Conservation (phyloP, 2,888 invertebrate species). For the Nemotelus nigrinus region DNA sequence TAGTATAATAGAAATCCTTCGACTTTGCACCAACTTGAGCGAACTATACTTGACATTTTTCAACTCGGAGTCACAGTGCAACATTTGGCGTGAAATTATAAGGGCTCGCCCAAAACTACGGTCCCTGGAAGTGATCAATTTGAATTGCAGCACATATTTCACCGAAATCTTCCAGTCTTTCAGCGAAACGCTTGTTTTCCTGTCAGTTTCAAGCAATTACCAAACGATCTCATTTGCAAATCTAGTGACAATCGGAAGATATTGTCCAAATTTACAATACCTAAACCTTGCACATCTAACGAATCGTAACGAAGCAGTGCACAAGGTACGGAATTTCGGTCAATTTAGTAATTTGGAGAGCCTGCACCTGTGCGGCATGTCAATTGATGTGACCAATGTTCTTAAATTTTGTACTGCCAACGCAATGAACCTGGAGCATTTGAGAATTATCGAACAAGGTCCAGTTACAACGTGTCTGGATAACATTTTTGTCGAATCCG, state of each 20-base stretch:
- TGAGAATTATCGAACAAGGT: slow-evolving; percentile 47
- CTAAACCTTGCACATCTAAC: slow-evolving; percentile 43
- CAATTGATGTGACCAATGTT: slow-evolving; percentile 48
- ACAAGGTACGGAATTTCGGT: slow-evolving; percentile 37
- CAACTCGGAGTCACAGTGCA: slow-evolving; percentile 46
- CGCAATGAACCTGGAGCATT: slow-evolving; percentile 48
- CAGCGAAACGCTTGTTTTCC: slow-evolving; percentile 43
- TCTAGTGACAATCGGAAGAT: slow-evolving; percentile 48
- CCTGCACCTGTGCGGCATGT: slow-evolving; percentile 47
- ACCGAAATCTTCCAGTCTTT: slow-evolving; percentile 47
- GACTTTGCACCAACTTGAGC: slow-evolving; percentile 46
- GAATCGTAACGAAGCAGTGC: slow-evolving; percentile 44
- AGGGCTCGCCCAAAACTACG: slow-evolving; percentile 42
- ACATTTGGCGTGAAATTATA: slow-evolving; percentile 47
- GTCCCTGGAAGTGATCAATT: slow-evolving; percentile 48
- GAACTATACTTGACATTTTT: slow-evolving; percentile 51
- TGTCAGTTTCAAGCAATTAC: slow-evolving; percentile 48
- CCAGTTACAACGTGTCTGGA: slow-evolving; percentile 41
- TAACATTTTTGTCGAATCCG: slow-evolving; percentile 43
- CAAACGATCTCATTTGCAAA: slow-evolving; percentile 47
- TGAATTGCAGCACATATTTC: slow-evolving; percentile 48
- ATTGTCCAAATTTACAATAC: slow-evolving; percentile 49
- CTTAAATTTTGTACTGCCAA: slow-evolving; percentile 48
- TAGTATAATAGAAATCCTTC: slow-evolving; percentile 48
- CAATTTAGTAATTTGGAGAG: slow-evolving; percentile 49